Base-by-base conservation (phyloP, 2,797 vertebrate species). In the Acrocephalus scirpaceus region DNA sequence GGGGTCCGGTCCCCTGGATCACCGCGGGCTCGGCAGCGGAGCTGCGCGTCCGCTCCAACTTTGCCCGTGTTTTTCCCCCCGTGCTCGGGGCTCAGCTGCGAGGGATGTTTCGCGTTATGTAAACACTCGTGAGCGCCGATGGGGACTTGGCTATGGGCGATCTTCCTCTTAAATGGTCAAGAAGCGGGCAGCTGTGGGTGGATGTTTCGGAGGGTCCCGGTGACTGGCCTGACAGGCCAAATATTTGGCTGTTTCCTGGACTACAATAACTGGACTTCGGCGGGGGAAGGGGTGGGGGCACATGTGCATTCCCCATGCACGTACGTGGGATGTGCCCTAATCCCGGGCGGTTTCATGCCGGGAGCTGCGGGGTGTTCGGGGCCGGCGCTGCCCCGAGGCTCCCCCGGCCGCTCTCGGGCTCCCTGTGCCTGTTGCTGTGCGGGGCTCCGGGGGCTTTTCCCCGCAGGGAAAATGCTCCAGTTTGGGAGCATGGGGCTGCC, bases 191-290 rank as follows among this genome's bases (percentile, higher is more conserved):
- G 7, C 13, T 27, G 70, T 12, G 75, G 79, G 70, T 74, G 84
- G 83, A 38, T 87, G 30, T 38, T 82, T 69, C 69, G 19, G 91
- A 69, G 93, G 95, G 96, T 95, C 95, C 93, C 45, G 82, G 65
- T 64, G 66, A 70, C 77, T 88, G 90, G 45, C 91, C 74, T 56
- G 95, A 50, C 66, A 4, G 76, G 74, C 93, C 96, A 97, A 97
- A 97, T 97, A 97, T 97, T 97, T 96, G 47, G 83, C 86, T 86
- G 97, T 98, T 97, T 97, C 97, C 97, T 67, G 97, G 97, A 45
- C 97, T 98, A 94, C 97, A 93, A 71, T 93, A 95, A 93, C 95
- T 47, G 95, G 95, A 66, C 54, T 90, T 86, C 22, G 36, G 94
- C 90, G 83, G 86, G 93, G 91, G 86, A 80, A 81, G 77, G 77